Evolutionary conservation across 2,113 vertebrate species (phyloP), one percentile per base, ranked within the genome.

Genomic region (Cynopterus brachyotis): DNA sequence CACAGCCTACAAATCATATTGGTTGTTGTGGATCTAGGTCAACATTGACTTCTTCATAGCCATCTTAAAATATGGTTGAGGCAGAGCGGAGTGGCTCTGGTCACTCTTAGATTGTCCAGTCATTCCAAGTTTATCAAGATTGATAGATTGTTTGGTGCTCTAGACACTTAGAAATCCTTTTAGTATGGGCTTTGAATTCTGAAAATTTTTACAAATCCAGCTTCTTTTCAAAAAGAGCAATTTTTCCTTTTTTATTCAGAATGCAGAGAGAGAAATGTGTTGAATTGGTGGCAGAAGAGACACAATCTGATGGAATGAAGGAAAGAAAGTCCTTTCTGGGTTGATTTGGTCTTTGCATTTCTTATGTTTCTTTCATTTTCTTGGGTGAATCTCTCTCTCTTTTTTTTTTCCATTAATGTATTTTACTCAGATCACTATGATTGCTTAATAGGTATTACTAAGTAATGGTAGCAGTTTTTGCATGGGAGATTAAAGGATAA

Each of bases 231-330:
- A 73, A 96, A 89, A 95, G 64, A 96, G 7, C 32, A 69, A 64
- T 95, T 89, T 96, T 96, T 45, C 37, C 80, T 79, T 91, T 97
- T 97, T 94, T 94, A 82, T 95, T 97, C 72, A 80, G 22, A 53
- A 28, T 86, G 37, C 60, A 94, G 37, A 94, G 62, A 91, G 86
- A 78, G 75, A 83, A 93, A 64, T 87, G 40, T 84, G 35, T 90
- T 86, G 91, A 82, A 78, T 59, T 91, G 92, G 85, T 91, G 55
- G 79, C 37, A 80, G 62, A 92, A 69, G 47, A 88, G 83, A 26
- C 28, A 69, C 22, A 64, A 9, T 94, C 28, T 42, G 42, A 67
- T 50, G 42, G 55, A 50, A 37, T 72, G 82, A 86, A 79, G 40
- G 69, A 47, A 91, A 79, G 70, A 69, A 55, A 84, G 22, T 62